phyloP scores from a whole-genome alignment of 2,888 invertebrate species.

The Apantesis nais region DNA sequence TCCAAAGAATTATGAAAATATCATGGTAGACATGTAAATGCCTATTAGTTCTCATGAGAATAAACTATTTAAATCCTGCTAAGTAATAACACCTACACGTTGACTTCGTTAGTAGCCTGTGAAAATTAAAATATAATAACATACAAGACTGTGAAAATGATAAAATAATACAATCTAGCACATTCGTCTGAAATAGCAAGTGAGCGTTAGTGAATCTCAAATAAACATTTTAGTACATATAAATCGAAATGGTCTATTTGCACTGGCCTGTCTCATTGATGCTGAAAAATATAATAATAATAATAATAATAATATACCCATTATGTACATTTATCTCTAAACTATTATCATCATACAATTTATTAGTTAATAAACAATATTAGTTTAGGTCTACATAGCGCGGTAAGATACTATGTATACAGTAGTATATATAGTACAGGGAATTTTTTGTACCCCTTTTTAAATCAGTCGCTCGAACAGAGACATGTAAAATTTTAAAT shows the following conservation, averaged over 20 bases:
- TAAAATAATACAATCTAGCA: neutral
- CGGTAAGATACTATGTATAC: no score
- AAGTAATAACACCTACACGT: neutral
- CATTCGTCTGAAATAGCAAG: neutral
- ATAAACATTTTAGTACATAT: neutral
- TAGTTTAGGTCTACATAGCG: no score
- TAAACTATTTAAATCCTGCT: neutral
- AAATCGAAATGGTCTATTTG: neutral
- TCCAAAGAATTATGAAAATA: neutral
- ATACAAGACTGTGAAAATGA: neutral
- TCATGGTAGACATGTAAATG: neutral
- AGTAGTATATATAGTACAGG: no score
- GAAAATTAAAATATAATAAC: neutral
- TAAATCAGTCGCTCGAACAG: no score
- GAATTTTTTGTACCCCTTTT: no score
- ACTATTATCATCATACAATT: neutral
- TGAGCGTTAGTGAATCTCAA: neutral
- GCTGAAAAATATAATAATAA: neutral
- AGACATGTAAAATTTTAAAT: no score
- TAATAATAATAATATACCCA: no score
- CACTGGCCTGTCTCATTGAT: neutral
- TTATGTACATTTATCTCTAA: neutral
- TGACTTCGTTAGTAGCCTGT: neutral
- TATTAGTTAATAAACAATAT: neutral
- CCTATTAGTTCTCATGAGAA: neutral